Percentiles rank a stretch among this genome's conserved stretches.
Conservation (phyloP, 2,113 vertebrate species). For the Lasiurus cinereus region DNA sequence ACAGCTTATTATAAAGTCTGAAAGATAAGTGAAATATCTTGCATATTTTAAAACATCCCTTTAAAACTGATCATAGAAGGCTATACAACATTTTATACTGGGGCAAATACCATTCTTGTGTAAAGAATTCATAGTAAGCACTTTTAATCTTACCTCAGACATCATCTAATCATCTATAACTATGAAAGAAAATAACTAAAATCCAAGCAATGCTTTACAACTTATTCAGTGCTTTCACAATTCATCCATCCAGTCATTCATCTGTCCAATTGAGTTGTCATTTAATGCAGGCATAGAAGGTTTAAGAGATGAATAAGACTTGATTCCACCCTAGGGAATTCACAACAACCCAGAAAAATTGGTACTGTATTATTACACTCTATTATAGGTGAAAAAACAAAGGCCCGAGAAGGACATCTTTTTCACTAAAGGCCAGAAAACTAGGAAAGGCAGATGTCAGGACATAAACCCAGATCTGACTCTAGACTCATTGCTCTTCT, state of each 20-base stretch:
- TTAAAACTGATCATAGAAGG: constrained; percentile 54
- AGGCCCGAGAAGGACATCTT: not conserved
- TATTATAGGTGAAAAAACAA: not conserved
- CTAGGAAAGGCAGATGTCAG: not conserved
- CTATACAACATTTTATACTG: constrained; percentile 37
- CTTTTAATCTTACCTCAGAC: constrained; percentile 43
- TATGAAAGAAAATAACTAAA: constrained; percentile 35
- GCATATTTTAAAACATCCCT: constrained; percentile 62
- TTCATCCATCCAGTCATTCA: not conserved
- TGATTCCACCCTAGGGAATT: constrained; percentile 37
- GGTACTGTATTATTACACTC: not conserved
- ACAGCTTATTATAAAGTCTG: constrained; percentile 66
- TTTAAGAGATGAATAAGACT: constrained; percentile 50
- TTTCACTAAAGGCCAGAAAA: not conserved
- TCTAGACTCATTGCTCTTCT: not conserved
- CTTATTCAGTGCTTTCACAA: not conserved
- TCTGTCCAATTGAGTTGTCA: not conserved
- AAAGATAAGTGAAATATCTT: constrained; percentile 66
- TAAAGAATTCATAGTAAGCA: constrained; percentile 57
- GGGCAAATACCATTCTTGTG: not conserved
- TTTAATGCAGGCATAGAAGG: constrained; percentile 30
- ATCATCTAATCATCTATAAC: constrained; percentile 33
- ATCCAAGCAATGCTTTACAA: not conserved
- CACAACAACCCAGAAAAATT: constrained; percentile 5
- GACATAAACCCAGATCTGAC: not conserved